Conservation (phyloP, 2,113 vertebrate species). For the Mobula birostris region DNA sequence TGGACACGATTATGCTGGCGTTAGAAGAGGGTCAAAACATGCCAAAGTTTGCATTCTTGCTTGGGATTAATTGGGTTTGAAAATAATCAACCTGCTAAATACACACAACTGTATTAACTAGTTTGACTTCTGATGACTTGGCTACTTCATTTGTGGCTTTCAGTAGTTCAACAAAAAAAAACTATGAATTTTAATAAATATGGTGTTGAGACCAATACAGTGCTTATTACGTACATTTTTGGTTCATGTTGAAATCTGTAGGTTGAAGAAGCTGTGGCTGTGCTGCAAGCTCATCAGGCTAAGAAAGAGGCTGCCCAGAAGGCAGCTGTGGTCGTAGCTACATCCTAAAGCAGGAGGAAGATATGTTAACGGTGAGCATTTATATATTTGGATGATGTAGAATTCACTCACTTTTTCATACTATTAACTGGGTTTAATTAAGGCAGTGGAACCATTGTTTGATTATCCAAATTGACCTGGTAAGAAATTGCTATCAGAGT, state of each 20-base stretch:
- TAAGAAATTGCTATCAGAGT: background rate
- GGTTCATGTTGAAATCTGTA: constrained; percentile 42
- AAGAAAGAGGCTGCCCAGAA: constrained; percentile 98
- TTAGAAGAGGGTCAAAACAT: background rate
- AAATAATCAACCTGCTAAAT: background rate
- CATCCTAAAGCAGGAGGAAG: constrained; percentile 65
- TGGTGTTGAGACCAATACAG: background rate
- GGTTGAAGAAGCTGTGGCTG: constrained; percentile 95
- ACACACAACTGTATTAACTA: background rate
- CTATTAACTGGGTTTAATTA: background rate
- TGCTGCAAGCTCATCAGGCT: constrained; percentile 94
- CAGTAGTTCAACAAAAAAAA: background rate
- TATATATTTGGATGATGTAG: background rate
- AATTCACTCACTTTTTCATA: background rate
- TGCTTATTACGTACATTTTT: background rate
- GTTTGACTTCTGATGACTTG: background rate
- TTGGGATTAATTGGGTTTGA: background rate
- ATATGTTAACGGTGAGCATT: background rate
- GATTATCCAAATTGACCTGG: background rate
- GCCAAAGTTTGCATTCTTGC: background rate
- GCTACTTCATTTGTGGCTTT: background rate
- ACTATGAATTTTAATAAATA: background rate
- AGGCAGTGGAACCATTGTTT: background rate
- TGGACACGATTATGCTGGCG: background rate
- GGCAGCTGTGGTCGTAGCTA: constrained; percentile 78